phyloP scores from a whole-genome alignment of 2,888 invertebrate species.

The Linyphia triangularis region DNA sequence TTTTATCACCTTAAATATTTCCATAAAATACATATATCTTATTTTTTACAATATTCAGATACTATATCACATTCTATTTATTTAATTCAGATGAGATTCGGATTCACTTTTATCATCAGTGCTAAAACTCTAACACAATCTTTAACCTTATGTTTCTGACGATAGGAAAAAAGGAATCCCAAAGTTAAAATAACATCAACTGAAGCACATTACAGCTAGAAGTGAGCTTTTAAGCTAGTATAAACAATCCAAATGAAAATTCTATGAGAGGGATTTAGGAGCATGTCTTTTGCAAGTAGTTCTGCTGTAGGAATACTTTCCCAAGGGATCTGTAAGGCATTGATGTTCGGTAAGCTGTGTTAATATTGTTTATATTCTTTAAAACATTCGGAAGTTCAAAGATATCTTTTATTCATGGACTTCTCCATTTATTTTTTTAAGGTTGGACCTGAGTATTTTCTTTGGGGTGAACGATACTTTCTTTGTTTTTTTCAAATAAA shows the following conservation, averaged over 20 bases:
- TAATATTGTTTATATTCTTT: constrained; percentile 44
- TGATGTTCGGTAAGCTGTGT: constrained; percentile 11
- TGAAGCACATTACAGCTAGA: not conserved
- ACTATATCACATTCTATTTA: no score
- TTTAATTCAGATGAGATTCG: not conserved
- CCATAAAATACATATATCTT: no score
- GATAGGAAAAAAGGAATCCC: not conserved
- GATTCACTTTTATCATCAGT: not conserved
- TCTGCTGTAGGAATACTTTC: not conserved
- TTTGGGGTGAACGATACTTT: not conserved
- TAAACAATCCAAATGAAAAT: not conserved
- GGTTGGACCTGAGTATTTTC: constrained; percentile 11
- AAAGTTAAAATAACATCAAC: not conserved
- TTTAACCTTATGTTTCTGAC: not conserved
- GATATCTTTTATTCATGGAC: constrained; percentile 46
- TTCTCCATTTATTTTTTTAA: constrained; percentile 15
- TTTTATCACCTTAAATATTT: no score
- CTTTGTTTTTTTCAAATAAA: not conserved
- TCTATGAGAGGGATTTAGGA: not conserved
- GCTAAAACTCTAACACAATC: not conserved
- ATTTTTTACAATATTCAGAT: no score
- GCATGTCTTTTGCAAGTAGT: not conserved
- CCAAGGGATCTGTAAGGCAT: not conserved
- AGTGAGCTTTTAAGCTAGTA: not conserved
- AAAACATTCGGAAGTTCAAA: constrained; percentile 38